Percentiles rank a stretch among this genome's conserved stretches.
Conservation (phyloP, 2,113 vertebrate genomes). For the Malurus cyaneus region DNA sequence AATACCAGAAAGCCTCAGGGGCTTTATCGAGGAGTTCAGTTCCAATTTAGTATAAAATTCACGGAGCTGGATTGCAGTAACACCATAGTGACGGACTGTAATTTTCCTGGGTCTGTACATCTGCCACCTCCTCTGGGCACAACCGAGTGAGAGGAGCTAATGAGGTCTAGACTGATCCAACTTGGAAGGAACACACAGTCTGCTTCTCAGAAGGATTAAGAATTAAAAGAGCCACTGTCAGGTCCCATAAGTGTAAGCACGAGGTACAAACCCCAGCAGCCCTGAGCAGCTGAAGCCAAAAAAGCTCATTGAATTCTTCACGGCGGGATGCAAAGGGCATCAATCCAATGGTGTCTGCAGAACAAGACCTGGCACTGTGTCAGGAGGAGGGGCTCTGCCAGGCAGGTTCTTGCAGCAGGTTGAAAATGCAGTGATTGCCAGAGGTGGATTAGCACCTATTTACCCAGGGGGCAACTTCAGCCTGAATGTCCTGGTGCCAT, state of each 20-base stretch:
- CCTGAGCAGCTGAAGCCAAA: neutral
- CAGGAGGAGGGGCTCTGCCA: neutral
- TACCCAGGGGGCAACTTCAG: neutral
- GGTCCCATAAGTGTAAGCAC: conserved; percentile 33
- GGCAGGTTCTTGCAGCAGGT: neutral
- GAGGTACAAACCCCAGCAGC: conserved; percentile 10
- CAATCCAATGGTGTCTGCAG: neutral
- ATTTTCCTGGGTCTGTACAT: neutral
- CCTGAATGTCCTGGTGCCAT: neutral
- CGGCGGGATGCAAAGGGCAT: neutral
- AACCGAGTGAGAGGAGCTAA: neutral
- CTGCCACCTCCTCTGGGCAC: neutral
- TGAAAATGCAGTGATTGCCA: neutral
- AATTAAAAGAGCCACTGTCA: conserved; percentile 55
- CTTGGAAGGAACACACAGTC: conserved; percentile 33
- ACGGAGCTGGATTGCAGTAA: neutral
- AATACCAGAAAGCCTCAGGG: neutral
- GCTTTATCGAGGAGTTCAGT: neutral
- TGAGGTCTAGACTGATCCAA: conserved; percentile 6
- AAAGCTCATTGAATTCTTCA: conserved; percentile 23
- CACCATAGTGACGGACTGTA: neutral
- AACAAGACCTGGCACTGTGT: neutral
- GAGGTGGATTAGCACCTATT: neutral
- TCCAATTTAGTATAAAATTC: neutral
- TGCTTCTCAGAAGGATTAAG: conserved; percentile 49